Conservation (phyloP, 2,113 vertebrate genomes). For the Glaucomys volans region DNA sequence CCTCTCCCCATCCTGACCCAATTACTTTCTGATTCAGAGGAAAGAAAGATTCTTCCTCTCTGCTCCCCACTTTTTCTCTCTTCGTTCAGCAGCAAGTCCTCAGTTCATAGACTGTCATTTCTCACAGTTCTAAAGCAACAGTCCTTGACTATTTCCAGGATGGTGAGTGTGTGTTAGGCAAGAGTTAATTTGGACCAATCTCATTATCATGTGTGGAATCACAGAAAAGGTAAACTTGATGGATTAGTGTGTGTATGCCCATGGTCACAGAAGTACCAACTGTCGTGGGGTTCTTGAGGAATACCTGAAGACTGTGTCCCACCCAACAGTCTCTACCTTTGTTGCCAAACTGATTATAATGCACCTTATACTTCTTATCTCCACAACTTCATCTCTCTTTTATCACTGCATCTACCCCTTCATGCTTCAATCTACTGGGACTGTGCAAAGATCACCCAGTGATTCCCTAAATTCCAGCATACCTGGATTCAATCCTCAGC, state of each 20-base stretch:
- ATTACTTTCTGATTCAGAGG: background rate
- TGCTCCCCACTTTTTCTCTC: background rate
- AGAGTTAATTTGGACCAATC: background rate
- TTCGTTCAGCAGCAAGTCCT: background rate
- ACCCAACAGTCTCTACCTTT: background rate
- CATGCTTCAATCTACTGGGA: background rate
- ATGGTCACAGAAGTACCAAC: background rate
- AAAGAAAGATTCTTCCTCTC: too few relatives aligned
- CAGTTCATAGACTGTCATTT: background rate
- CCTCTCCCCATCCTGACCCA: background rate
- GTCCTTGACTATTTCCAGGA: background rate
- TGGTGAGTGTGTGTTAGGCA: background rate
- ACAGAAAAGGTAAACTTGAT: background rate
- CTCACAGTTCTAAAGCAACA: background rate
- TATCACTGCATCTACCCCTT: background rate
- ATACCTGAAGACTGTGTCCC: too few relatives aligned
- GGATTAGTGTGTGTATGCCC: too few relatives aligned
- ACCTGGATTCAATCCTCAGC: too few relatives aligned
- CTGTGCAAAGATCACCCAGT: background rate
- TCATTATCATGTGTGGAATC: background rate
- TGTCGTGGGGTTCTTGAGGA: background rate
- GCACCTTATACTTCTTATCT: background rate
- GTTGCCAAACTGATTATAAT: background rate
- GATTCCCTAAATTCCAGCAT: background rate
- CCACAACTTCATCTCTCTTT: background rate